Evolutionary conservation across 2,113 vertebrate genomes (phyloP), one percentile per base, ranked within the genome.

Genomic region (Lynx canadensis): DNA sequence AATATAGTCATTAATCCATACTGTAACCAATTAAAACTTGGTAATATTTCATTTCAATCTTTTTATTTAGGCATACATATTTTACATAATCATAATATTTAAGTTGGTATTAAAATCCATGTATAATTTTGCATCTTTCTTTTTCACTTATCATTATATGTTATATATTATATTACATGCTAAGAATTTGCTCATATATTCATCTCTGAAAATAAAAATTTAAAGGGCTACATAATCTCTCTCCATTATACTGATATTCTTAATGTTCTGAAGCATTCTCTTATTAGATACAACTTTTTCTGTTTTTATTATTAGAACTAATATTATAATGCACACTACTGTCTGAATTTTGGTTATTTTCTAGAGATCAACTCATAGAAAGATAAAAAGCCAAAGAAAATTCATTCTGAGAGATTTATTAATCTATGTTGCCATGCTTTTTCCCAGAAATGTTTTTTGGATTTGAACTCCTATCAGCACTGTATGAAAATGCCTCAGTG

Each of bases 231-330:
- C 27, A 9, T 45, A 52, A 69, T 55, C 41, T 69, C 18, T 90
- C 29, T 63, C 41, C 7, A 41, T 74, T 50, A 74, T 31, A 48
- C 3, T 31, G 27, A 25, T n/a, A 55, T 52, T 33, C 23, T 41
- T 57, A 68, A 79, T 0, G 16, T 52, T 71, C 25, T n/a, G 45
- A 79, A 60, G 6, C 12, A 60, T 68, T 86, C 12, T 79, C 45
- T 86, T 50, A 4, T 68, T 69, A 91, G 19, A 57, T 73, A 79
- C 2, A 89, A 84, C 74, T 33, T 45, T 50, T 91, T 81, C 50
- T 81, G 33, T 25, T 60, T 91, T 48, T 79, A 50, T 38, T 57
- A 68, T 91, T 91, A 83, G 33, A 96, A 91, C 76, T 88, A 73
- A 18, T 5, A 82, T 60, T 48, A 19, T 66, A 33, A 68, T 91